Conservation (phyloP, 2,888 invertebrate species). For the Trichogramma dendrolimi region DNA sequence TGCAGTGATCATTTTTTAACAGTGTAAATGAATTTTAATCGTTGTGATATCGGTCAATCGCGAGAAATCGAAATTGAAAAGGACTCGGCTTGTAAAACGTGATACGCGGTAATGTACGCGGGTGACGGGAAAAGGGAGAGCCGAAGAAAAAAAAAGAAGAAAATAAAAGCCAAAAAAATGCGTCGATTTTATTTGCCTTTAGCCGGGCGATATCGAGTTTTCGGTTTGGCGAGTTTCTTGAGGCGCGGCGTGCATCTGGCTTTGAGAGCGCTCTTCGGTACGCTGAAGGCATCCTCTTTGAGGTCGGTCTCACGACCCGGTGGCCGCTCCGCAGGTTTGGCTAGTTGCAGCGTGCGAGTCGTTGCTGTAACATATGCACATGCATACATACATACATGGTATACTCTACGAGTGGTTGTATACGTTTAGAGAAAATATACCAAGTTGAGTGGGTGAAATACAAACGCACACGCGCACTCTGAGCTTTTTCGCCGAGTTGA, state of each 20-base stretch:
- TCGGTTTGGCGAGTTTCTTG: slow-evolving; percentile 41
- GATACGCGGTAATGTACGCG: background rate
- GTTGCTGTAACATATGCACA: slow-evolving; percentile 28
- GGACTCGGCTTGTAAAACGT: background rate
- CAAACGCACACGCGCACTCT: no score
- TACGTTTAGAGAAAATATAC: no score
- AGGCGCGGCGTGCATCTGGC: slow-evolving; percentile 39
- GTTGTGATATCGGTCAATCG: background rate
- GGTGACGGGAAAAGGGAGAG: background rate
- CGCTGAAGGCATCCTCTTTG: slow-evolving; percentile 42
- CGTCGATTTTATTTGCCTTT: background rate
- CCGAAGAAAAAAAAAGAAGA: background rate
- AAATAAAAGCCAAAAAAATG: no score
- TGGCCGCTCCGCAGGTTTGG: slow-evolving; percentile 35
- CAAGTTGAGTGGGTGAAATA: no score
- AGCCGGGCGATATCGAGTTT: slow-evolving; percentile 10
- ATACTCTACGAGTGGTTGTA: no score
- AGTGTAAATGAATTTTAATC: no score
- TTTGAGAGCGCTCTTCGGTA: slow-evolving; percentile 40
- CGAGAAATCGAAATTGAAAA: background rate
- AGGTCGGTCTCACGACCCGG: slow-evolving; percentile 41
- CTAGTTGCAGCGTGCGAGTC: slow-evolving; percentile 33
- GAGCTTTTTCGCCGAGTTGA: no score
- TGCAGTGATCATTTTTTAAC: background rate
- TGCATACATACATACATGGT: no score